A percentile compares a stretch with the other conserved stretches of the same genome.
These are phyloP conservation scores for Neoniphon sammara DNA, from an alignment of 2,797 vertebrate genomes.

Conservation along the genomic window DNA sequence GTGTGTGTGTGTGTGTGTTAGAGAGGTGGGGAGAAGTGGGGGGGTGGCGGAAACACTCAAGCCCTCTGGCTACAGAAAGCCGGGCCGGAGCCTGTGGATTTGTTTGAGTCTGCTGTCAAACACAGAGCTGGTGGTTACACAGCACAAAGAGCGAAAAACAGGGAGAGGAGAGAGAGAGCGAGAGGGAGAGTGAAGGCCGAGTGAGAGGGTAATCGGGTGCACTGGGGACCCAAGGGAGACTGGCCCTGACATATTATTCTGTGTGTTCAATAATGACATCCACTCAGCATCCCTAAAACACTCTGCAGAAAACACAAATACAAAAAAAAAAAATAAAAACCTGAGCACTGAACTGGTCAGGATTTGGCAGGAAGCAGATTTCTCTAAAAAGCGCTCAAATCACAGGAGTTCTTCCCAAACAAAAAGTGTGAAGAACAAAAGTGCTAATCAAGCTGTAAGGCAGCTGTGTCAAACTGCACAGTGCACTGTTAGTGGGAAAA, in stretches of 20 bases:
- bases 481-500: too few relatives aligned
- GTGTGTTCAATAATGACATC: conserved; percentile 43
- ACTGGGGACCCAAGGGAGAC: conserved; percentile 45
- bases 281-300: conserved; percentile 40
- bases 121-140: conserved; percentile 69
- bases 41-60: conserved; percentile 68
- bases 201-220: conserved; percentile 62
- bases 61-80: conserved; percentile 71
- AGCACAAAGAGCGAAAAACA: conserved; percentile 58
- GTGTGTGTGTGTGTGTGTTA: conserved; percentile 31
- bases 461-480: not conserved
- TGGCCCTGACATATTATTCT: conserved; percentile 34
- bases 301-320: conserved; percentile 27
- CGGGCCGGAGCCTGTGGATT: conserved; percentile 72
- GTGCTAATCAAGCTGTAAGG: not conserved
- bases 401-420: not conserved
- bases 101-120: conserved; percentile 79
- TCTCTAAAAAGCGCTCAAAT: too few relatives aligned
- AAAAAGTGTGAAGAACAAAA: not conserved
- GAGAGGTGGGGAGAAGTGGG: conserved; percentile 50
- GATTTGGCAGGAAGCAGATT: not conserved
- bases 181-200: conserved; percentile 34
- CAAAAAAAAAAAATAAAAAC: conserved; percentile 15
- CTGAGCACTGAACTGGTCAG: not conserved
- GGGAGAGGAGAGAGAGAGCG: conserved; percentile 7